Conservation (phyloP, 2,113 vertebrate genomes). For the Anas platyrhynchos region DNA sequence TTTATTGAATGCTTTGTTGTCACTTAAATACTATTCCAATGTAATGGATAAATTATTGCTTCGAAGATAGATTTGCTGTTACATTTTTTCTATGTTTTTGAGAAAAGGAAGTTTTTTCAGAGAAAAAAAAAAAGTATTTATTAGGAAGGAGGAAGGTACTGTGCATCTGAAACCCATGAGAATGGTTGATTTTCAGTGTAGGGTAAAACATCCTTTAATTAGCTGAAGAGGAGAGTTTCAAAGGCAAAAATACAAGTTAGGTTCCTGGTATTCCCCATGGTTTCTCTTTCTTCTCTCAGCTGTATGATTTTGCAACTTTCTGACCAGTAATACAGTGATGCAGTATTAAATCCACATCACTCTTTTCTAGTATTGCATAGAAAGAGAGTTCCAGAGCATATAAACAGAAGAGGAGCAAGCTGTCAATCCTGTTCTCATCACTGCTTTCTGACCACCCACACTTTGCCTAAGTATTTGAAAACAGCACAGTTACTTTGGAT, state of each 20-base stretch:
- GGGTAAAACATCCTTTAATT: constrained; percentile 4
- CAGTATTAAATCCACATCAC: not conserved
- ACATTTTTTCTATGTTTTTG: not conserved
- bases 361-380: not conserved
- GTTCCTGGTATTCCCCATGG: not conserved
- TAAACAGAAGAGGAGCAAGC: not conserved
- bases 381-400: not conserved
- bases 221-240: not conserved
- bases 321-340: not conserved
- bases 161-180: not conserved
- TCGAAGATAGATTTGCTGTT: not conserved
- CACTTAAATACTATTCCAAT: constrained; percentile 34
- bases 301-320: not conserved
- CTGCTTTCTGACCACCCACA: not conserved
- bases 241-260: not conserved
- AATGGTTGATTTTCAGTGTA: not conserved
- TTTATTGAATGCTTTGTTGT: constrained; percentile 48
- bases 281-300: not conserved
- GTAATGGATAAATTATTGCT: constrained; percentile 33
- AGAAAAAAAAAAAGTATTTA: not conserved
- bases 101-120: not conserved
- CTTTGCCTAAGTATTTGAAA: not conserved
- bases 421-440: not conserved
- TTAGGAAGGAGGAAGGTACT: not conserved
- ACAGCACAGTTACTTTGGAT: not conserved